Evolutionary conservation across 2,888 invertebrate genomes (phyloP).

Genomic region (Xanthia icteritia): DNA sequence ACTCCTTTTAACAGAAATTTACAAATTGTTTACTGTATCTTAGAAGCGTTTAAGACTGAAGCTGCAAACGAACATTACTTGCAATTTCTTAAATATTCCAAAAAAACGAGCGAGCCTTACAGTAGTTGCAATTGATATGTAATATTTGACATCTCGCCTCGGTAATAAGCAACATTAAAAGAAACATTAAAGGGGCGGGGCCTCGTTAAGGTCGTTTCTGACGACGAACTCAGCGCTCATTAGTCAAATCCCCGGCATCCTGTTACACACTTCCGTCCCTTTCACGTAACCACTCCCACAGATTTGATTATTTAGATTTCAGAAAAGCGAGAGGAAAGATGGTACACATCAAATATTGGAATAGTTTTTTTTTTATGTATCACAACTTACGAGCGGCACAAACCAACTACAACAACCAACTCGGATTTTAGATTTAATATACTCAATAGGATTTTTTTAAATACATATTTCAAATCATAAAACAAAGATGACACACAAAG

Average conservation of each 20-base stretch:
- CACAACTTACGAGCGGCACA: background rate
- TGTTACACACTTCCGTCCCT: no score
- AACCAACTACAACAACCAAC: background rate
- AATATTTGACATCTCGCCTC: no score
- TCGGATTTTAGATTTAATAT: background rate
- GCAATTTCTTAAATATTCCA: background rate
- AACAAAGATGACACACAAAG: slow-evolving; percentile 62
- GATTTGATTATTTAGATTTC: no score
- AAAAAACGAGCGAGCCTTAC: background rate
- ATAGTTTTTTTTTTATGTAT: background rate
- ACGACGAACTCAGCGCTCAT: no score
- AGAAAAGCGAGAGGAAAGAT: no score
- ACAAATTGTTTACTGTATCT: background rate
- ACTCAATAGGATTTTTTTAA: background rate
- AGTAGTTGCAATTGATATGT: no score
- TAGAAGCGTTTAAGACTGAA: background rate
- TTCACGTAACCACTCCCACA: no score
- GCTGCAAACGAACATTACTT: background rate
- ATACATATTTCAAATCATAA: slow-evolving; percentile 9
- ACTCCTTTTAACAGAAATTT: background rate
- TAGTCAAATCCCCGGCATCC: no score
- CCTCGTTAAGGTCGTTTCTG: no score
- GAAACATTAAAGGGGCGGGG: no score
- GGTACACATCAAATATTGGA: no score
- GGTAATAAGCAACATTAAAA: no score